Evolutionary conservation across 2,888 invertebrate genomes (phyloP).

Genomic region (Sericinus montela): DNA sequence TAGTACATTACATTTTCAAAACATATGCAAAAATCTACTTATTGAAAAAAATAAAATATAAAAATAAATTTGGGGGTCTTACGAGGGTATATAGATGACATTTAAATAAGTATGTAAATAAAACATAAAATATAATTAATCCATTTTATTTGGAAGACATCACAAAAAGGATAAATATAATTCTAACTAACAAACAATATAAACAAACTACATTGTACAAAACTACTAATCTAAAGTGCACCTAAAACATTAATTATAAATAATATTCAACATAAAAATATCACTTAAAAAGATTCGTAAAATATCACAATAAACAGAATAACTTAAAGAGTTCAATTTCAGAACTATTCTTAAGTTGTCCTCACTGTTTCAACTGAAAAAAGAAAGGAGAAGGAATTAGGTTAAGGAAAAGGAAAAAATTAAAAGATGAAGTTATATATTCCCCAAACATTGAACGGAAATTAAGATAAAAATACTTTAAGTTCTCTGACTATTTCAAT

Average conservation of each 20-base stretch:
- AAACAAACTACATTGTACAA: constrained; percentile 20
- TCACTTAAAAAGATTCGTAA: constrained; percentile 18
- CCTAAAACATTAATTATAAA: constrained; percentile 1
- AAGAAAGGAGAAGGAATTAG: constrained; percentile 44
- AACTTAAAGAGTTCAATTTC: constrained; percentile 6
- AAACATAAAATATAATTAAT: constrained; percentile 28
- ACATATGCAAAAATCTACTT: too few species aligned
- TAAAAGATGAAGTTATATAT: too few species aligned
- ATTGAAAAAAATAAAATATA: too few species aligned
- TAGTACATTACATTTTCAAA: too few species aligned
- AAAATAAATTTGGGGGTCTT: too few species aligned
- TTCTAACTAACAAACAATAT: neutral
- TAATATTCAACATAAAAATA: too few species aligned
- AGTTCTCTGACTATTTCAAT: too few species aligned
- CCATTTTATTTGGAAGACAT: constrained; percentile 33
- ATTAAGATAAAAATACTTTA: too few species aligned
- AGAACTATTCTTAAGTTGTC: constrained; percentile 21
- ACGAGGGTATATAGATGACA: too few species aligned
- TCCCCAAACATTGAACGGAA: too few species aligned
- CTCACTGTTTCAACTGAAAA: constrained; percentile 51
- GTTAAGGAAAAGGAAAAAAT: constrained; percentile 32
- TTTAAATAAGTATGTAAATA: constrained; percentile 23
- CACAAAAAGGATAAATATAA: constrained; percentile 23
- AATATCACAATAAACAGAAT: constrained; percentile 3
- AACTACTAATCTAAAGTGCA: constrained; percentile 16